Evolutionary conservation across 1,140 invertebrate species (phyloP).

Genomic region (Heliconius nattereri): DNA sequence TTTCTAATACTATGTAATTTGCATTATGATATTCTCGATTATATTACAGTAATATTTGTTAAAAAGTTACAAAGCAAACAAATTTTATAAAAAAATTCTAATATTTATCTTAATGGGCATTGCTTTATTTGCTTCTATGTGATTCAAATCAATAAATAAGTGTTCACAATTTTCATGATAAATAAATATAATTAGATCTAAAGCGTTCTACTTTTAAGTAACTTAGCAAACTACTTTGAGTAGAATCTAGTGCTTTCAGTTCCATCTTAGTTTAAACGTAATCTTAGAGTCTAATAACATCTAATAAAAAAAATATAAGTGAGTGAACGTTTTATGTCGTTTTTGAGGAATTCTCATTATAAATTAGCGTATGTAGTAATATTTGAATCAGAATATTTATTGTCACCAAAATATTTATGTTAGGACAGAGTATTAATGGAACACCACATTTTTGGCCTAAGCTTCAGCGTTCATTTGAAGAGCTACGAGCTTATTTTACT

Average conservation of each 20-base stretch:
- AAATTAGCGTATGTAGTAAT: not conserved
- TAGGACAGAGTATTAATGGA: conserved; percentile 4
- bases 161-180: conserved; percentile 19
- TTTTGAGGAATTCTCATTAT: not conserved
- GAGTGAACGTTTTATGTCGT: conserved; percentile 20
- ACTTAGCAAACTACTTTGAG: conserved; percentile 7
- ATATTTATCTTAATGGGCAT: no score
- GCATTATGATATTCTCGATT: no score
- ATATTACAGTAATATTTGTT: no score
- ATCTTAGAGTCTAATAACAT: conserved; percentile 26
- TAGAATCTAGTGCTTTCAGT: conserved; percentile 10
- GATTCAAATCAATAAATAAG: conserved; percentile 40
- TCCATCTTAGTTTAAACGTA: conserved; percentile 1
- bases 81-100: no score
- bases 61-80: no score
- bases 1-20: no score
- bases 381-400: not conserved
- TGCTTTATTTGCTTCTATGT: no score
- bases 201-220: conserved; percentile 14
- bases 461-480: conserved; percentile 54
- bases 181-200: not conserved
- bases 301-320: not conserved
- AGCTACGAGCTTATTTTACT: conserved; percentile 72
- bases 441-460: conserved; percentile 49
- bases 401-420: not conserved